phyloP scores from a whole-genome alignment of 2,888 invertebrate genomes.

The Drosophila stalkeri region DNA sequence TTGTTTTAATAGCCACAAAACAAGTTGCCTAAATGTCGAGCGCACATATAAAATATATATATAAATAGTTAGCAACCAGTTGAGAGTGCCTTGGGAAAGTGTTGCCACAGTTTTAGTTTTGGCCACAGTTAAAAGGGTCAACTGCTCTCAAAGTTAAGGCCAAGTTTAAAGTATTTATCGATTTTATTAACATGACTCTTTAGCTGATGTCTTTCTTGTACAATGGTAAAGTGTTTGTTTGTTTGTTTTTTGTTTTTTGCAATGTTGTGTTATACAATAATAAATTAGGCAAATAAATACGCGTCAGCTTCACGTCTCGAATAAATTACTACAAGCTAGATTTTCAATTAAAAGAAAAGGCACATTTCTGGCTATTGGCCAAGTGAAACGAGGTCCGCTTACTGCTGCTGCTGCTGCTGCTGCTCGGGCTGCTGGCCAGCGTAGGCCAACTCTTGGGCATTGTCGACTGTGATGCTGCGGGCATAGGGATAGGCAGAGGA shows the following conservation, averaged over 20 bases:
- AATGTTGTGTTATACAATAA: conserved; percentile 40
- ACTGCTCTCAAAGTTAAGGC: not conserved
- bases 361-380: conserved; percentile 73
- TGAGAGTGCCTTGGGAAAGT: conserved; percentile 51
- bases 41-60: not conserved
- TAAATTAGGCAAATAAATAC: conserved; percentile 52
- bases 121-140: conserved; percentile 2
- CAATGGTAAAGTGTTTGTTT: conserved; percentile 3
- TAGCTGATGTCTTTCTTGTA: conserved; percentile 39
- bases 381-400: conserved; percentile 22
- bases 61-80: conserved; percentile 51
- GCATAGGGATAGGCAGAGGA: conserved; percentile 86
- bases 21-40: conserved; percentile 50
- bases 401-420: conserved; percentile 26
- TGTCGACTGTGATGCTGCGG: conserved; percentile 87
- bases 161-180: conserved; percentile 42
- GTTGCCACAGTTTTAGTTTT: conserved; percentile 43
- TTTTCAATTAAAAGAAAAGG: conserved; percentile 71
- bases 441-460: conserved; percentile 90
- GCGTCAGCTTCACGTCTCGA: conserved; percentile 60
- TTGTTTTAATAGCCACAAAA: conserved; percentile 63
- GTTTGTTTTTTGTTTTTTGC: not conserved
- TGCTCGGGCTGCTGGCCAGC: conserved; percentile 86
- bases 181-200: conserved; percentile 70
- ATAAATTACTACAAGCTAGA: conserved; percentile 83